Evolutionary conservation across 2,797 vertebrate species (phyloP).

Genomic region (Alfaro cultratus): DNA sequence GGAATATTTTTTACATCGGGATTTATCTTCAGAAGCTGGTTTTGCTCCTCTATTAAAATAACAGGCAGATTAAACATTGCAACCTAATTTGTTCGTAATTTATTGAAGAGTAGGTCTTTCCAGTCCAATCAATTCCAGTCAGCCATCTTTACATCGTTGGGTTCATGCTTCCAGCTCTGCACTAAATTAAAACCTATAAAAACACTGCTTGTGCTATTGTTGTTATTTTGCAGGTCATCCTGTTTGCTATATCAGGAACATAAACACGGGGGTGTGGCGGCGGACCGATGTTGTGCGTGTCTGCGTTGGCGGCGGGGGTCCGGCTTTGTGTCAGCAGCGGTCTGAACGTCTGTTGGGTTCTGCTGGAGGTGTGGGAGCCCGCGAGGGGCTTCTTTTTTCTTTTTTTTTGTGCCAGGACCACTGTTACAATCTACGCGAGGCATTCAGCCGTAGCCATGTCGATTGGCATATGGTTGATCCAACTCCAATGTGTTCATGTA

Average conservation of each 20-base stretch:
- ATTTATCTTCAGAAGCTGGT: background rate
- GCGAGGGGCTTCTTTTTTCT: slow-evolving; percentile 26
- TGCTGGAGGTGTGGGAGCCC: slow-evolving; percentile 70
- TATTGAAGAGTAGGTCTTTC: background rate
- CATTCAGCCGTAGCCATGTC: slow-evolving; percentile 90
- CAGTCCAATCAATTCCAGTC: background rate
- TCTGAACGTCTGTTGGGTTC: slow-evolving; percentile 64
- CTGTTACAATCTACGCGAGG: slow-evolving; percentile 76
- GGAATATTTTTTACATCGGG: background rate
- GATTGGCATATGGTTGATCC: slow-evolving; percentile 95
- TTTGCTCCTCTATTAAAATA: background rate
- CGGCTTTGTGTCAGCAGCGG: slow-evolving; percentile 60
- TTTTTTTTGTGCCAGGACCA: slow-evolving; percentile 63
- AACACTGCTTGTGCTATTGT: background rate
- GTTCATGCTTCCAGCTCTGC: background rate
- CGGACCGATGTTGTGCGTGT: slow-evolving; percentile 7
- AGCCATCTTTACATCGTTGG: background rate
- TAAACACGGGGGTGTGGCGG: background rate
- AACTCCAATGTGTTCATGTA: slow-evolving; percentile 97
- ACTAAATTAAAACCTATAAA: background rate
- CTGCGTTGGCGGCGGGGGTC: slow-evolving; percentile 10
- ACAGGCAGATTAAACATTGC: background rate
- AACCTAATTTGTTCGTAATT: background rate
- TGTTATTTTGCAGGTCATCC: background rate
- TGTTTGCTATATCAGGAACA: slow-evolving; percentile 21